Percentiles rank a stretch among this genome's conserved stretches.
phyloP scores from a whole-genome alignment of 2,113 vertebrate species.

The Ursus arctos region DNA sequence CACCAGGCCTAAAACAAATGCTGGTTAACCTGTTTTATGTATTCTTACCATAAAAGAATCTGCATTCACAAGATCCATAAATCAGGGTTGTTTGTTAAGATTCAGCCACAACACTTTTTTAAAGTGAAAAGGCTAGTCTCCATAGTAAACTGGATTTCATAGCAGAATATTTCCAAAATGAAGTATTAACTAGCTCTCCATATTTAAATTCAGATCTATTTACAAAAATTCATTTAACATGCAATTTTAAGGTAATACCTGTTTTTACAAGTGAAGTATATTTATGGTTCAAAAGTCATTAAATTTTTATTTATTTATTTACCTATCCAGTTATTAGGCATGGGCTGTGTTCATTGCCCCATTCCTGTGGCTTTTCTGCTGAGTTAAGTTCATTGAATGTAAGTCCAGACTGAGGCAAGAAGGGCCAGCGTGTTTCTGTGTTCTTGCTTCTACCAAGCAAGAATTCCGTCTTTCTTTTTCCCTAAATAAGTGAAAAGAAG shows the following conservation, averaged over 20 bases:
- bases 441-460: not conserved
- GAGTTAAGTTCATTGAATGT: not conserved
- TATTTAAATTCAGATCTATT: conserved; percentile 54
- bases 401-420: not conserved
- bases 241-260: not conserved
- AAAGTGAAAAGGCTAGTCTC: not conserved
- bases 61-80: conserved; percentile 11
- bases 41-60: not conserved
- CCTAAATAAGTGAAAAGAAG: not conserved
- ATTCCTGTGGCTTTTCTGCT: conserved; percentile 24
- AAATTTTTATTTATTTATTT: not conserved
- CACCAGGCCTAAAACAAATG: conserved; percentile 6
- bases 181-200: not conserved
- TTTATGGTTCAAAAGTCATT: not conserved
- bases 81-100: not conserved
- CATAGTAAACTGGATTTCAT: not conserved
- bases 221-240: conserved; percentile 9
- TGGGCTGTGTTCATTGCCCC: not conserved
- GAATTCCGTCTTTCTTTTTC: conserved; percentile 19
- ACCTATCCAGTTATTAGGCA: not conserved
- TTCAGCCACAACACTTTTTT: conserved; percentile 24
- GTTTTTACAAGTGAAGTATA: conserved; percentile 1
- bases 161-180: conserved; percentile 18
- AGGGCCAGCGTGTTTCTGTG: not conserved
- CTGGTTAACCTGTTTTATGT: not conserved